Evolutionary conservation across 2,888 invertebrate genomes (phyloP), one percentile per base, ranked within the genome.

Genomic region (Agrochola circellaris): DNA sequence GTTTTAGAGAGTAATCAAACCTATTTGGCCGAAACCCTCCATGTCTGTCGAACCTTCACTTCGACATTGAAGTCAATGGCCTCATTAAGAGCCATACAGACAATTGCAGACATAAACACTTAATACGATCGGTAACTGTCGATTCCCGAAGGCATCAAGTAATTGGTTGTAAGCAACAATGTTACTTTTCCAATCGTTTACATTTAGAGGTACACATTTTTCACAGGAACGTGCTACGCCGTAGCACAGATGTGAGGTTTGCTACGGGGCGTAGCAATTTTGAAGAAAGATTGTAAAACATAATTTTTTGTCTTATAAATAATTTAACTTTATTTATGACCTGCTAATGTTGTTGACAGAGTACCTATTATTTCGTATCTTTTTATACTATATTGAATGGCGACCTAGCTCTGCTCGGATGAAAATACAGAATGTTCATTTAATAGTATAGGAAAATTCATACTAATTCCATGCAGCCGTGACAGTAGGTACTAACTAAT

Each of bases 181-280:
- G 23, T 67, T 67, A 68, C 23, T 48, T 58, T 48, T 13, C 30
- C 23, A 42, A 51, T 64, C 4, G 26, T 17, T 81, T 45, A 66
- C n/a, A 65, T 34, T 82, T 42, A 66, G n/a, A 66, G 56, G 70
- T 61, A 69, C 64, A 42, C 13, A 67, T 45, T 67, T 60, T 48
- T 48, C 6, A 42, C 26, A 20, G 13, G 45, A 45, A 45, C 74
- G 13, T 58, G 54, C 67, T 79, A 67, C 54, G 77, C 45, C 77
- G 77, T 81, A 77, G 77, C 73, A 26, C 30, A 60, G 15, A 56
- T n/a, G 13, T 15, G 26, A 15, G 7, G 15, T 58, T 0, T 48
- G 64, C 81, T 81, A 84, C 75, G 85, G 34, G 85, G 34, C 85
- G 85, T 84, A 84, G 85, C 65, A 54, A n/a, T 23, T 56, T 60